These are phyloP conservation scores for Strigamia transsilvanica DNA, from an alignment of 2,888 invertebrate genomes.

Conservation along the genomic window DNA sequence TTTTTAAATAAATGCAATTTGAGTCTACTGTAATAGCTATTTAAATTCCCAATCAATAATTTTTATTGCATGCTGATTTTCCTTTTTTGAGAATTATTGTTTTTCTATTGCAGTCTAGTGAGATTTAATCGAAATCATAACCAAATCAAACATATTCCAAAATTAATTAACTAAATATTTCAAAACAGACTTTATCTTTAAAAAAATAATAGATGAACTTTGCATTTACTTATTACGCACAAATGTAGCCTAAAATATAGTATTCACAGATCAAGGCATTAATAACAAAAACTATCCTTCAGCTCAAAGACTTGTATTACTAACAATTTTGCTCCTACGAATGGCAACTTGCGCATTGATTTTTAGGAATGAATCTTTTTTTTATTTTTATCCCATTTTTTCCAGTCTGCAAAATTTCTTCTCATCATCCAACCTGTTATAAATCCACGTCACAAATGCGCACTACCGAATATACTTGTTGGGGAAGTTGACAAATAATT, in stretches of 20 bases:
- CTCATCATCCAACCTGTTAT: constrained; percentile 26
- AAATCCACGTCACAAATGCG: constrained; percentile 12
- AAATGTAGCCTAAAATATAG: no score
- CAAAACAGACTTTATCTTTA: background rate
- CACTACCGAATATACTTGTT: constrained; percentile 13
- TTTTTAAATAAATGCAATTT: no score
- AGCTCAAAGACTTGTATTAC: background rate
- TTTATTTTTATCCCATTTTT: background rate
- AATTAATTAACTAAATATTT: background rate
- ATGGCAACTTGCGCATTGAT: background rate
- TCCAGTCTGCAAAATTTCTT: constrained; percentile 21
- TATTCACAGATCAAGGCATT: background rate
- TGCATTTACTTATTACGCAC: no score
- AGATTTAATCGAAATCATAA: no score
- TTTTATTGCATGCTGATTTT: no score
- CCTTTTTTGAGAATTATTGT: no score
- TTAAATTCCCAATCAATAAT: no score
- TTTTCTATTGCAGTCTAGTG: no score
- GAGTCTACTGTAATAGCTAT: no score
- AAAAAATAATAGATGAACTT: background rate
- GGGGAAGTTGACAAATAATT: constrained; percentile 35
- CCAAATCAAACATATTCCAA: no score
- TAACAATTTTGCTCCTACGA: background rate
- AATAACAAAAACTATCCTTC: background rate
- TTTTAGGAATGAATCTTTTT: background rate